These are phyloP conservation scores for Sympetrum striolatum DNA, from an alignment of 2,888 invertebrate genomes.

Conservation along the genomic window DNA sequence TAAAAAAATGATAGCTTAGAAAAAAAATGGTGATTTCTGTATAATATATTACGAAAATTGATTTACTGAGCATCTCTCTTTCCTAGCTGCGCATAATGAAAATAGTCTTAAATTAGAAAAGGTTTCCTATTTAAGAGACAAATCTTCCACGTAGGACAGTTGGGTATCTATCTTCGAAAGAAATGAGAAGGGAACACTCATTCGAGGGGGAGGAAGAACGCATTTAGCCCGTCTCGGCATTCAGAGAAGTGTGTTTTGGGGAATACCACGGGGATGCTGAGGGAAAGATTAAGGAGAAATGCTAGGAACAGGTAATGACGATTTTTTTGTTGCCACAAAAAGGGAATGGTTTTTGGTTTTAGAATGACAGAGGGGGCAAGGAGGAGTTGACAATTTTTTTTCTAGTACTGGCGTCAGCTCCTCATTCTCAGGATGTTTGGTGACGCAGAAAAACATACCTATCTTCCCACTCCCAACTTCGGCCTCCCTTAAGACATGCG, in stretches of 20 bases:
- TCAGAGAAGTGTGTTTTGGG: not conserved
- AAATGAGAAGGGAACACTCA: not conserved
- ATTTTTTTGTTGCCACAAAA: not conserved
- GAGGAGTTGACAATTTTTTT: not conserved
- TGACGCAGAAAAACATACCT: too few relatives aligned
- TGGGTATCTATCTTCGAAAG: not conserved
- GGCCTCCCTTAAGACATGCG: too few relatives aligned
- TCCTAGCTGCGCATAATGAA: not conserved
- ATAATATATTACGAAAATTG: too few relatives aligned
- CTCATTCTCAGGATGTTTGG: too few relatives aligned
- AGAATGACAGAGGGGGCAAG: not conserved
- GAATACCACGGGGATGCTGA: constrained; percentile 53
- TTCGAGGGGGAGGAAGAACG: not conserved
- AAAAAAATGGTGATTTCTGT: too few relatives aligned
- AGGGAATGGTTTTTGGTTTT: not conserved
- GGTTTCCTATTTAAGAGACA: not conserved
- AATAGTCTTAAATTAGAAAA: not conserved
- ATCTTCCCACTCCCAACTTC: too few relatives aligned
- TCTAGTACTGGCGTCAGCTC: not conserved
- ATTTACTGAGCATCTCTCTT: not conserved
- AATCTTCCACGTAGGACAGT: not conserved
- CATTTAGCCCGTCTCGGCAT: constrained; percentile 28
- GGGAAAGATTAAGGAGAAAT: constrained; percentile 51
- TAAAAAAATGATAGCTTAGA: too few relatives aligned
- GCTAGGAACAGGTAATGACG: not conserved